These are phyloP conservation scores for Drosophila sturtevanti DNA, from an alignment of 1,140 invertebrate genomes.

Conservation along the genomic window DNA sequence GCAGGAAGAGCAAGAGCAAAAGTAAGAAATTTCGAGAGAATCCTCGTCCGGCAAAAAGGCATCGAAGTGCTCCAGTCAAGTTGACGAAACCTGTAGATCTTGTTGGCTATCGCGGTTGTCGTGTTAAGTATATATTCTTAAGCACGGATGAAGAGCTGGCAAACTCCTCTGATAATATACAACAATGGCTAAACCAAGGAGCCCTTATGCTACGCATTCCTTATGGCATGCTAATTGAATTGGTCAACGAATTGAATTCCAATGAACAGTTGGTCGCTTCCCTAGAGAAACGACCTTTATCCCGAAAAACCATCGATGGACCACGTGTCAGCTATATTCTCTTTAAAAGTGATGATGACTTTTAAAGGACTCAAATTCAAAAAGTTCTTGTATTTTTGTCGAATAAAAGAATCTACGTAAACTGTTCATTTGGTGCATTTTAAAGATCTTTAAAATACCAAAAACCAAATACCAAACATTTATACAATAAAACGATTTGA, in stretches of 20 bases:
- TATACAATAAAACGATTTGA: too few relatives aligned
- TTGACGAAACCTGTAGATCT: slow-evolving; percentile 19
- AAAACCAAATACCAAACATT: too few relatives aligned
- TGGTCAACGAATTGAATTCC: slow-evolving; percentile 29
- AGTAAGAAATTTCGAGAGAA: neutral
- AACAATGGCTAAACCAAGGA: neutral
- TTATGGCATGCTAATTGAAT: slow-evolving; percentile 44
- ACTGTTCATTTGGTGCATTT: too few relatives aligned
- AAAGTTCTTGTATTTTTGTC: neutral
- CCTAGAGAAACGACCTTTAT: slow-evolving; percentile 10
- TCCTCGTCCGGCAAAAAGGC: neutral
- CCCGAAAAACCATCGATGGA: neutral
- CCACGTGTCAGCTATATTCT: slow-evolving; percentile 43
- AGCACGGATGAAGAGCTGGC: slow-evolving; percentile 32
- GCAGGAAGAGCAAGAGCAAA: neutral
- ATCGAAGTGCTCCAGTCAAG: neutral
- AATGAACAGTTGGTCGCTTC: slow-evolving; percentile 35
- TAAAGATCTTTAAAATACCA: too few relatives aligned
- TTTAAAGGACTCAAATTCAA: neutral
- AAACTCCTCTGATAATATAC: slow-evolving; percentile 9
- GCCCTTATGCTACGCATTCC: slow-evolving; percentile 31
- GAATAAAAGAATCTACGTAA: neutral
- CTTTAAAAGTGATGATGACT: slow-evolving; percentile 29
- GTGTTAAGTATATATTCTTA: slow-evolving; percentile 32
- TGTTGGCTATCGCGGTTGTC: slow-evolving; percentile 28